A percentile compares a stretch with the other conserved stretches of the same genome.
phyloP scores from a whole-genome alignment of 1,140 invertebrate genomes.

The Ctenoplectra terminalis region DNA sequence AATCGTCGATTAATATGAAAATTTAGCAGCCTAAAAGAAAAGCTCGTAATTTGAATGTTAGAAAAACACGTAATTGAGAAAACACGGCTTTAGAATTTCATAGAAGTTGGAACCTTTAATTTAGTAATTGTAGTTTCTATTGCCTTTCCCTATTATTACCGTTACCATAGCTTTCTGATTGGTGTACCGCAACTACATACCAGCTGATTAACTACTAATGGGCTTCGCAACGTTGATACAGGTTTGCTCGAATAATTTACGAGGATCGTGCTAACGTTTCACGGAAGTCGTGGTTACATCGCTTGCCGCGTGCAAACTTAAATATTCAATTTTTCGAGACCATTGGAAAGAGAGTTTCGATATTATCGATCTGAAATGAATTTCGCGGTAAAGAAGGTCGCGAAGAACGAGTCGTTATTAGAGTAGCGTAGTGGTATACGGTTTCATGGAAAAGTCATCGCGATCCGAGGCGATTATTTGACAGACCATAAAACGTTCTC shows the following conservation, averaged over 20 bases:
- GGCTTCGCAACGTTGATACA: conserved; percentile 4
- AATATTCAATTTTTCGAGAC: no score
- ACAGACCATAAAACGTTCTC: conserved; percentile 7
- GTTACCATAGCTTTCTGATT: conserved; percentile 30
- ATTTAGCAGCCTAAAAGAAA: background rate
- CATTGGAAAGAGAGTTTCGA: no score
- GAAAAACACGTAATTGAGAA: background rate
- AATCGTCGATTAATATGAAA: background rate
- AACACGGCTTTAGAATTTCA: background rate
- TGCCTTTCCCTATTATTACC: conserved; percentile 31
- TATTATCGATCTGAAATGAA: background rate
- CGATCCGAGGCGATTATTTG: conserved; percentile 5
- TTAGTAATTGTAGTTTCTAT: conserved; percentile 49
- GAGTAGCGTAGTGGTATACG: background rate
- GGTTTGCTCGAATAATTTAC: conserved; percentile 46
- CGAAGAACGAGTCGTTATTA: background rate
- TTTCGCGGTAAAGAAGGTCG: background rate
- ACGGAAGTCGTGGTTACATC: background rate
- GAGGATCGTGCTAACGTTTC: background rate
- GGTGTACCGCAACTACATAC: conserved; percentile 5
- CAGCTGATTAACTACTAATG: conserved; percentile 44
- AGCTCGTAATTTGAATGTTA: background rate
- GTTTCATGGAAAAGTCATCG: background rate
- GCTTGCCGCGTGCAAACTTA: background rate
- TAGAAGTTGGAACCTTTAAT: conserved; percentile 15